Evolutionary conservation across 1,140 invertebrate species (phyloP), one percentile per base, ranked within the genome.

Genomic region (Halictus rubicundus): DNA sequence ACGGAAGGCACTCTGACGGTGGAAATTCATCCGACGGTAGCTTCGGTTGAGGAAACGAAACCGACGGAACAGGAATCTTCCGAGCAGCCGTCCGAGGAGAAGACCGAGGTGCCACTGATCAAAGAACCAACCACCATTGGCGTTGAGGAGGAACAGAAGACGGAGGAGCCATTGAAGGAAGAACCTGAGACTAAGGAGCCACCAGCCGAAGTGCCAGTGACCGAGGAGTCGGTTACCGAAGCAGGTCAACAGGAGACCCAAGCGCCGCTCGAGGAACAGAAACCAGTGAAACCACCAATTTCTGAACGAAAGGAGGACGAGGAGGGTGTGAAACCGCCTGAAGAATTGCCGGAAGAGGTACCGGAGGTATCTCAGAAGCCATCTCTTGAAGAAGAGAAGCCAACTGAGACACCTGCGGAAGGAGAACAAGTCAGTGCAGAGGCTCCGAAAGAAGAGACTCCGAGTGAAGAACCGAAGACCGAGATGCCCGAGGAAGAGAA

Each of bases 51-150:
- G 46, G 68, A 71, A 12, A 14, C 59, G 49, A 71, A 65, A 14
- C 25, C 52, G 12, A 82, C 73, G 7, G 39, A 76, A 57, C n/a
- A 19, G 27, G 78, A 69, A 57, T 7, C 3, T 46, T 72, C 49
- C 6, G 54, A 84, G 54, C 49, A 10, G 10, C 49, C 78, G 32
- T n/a, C 14, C 12, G 25, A 27, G 16, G 65, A 69, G 37, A 76
- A 69, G 59, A 82, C 86, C 10, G 82, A 89, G 87, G 46, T 70
- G 10, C 16, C 66, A 23, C 73, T 81, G 23, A 73, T 37, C 49
- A 66, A 77, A 68, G 81, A 63, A 64, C 0, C 57, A 46, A 82
- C 84, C 71, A 74, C 42, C 46, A 85, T 76, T 77, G 27, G 39
- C 66, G 68, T 59, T 27, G 12, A 78, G 23, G 81, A 80, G 66